These are phyloP conservation scores for Ectobius pallidus DNA, from an alignment of 2,888 invertebrate genomes.

Conservation along the genomic window DNA sequence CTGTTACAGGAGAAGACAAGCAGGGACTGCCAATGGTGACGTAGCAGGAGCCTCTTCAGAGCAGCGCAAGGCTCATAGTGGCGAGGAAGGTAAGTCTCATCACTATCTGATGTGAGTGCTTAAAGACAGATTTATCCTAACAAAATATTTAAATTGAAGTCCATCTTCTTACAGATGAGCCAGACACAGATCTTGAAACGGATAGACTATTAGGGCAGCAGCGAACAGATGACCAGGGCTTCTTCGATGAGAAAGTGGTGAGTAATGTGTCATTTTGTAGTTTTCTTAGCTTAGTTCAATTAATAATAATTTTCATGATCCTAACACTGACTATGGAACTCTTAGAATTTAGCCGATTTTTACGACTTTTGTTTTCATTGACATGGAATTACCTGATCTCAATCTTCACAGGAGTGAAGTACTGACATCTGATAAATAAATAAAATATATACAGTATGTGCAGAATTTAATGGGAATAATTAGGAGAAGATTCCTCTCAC, in stretches of 20 bases:
- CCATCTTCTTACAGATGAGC: conserved; percentile 63
- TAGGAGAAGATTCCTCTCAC: too few species aligned
- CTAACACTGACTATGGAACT: too few species aligned
- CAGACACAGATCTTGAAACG: conserved; percentile 98
- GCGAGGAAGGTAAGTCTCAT: conserved; percentile 50
- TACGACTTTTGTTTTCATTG: neutral
- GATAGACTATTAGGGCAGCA: conserved; percentile 94
- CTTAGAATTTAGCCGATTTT: too few species aligned
- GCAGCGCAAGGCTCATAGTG: conserved; percentile 51
- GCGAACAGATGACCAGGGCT: conserved; percentile 90
- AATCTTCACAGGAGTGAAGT: too few species aligned
- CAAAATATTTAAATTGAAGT: neutral
- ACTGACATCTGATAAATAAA: too few species aligned
- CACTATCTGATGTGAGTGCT: neutral
- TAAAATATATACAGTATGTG: too few species aligned
- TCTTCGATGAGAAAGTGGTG: conserved; percentile 84
- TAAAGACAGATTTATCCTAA: neutral
- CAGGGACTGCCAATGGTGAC: conserved; percentile 2
- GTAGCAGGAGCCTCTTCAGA: conserved; percentile 53
- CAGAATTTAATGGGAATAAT: too few species aligned
- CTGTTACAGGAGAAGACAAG: neutral
- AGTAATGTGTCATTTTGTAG: conserved; percentile 41
- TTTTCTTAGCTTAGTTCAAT: too few species aligned
- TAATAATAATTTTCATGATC: too few species aligned
- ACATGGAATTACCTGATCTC: too few species aligned